A percentile compares a stretch with the other conserved stretches of the same genome.
phyloP scores from a whole-genome alignment of 2,113 vertebrate species.

The Athene noctua region DNA sequence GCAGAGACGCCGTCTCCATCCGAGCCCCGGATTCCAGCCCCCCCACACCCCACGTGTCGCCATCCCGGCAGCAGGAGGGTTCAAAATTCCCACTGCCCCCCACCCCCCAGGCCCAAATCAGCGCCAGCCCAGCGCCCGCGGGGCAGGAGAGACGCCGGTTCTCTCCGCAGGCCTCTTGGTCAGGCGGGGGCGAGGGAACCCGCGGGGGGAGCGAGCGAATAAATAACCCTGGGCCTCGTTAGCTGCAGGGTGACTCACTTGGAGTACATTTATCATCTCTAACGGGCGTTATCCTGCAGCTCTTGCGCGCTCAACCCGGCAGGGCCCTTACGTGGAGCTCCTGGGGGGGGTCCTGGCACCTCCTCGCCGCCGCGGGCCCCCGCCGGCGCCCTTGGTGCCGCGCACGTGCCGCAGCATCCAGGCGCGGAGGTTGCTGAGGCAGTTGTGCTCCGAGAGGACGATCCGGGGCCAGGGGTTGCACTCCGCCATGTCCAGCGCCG shows the following conservation, averaged over 20 bases:
- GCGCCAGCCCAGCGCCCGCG: no score
- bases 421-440: slow-evolving; percentile 88
- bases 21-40: no score
- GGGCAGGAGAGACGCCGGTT: no score
- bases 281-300: not conserved
- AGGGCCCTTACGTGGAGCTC: slow-evolving; percentile 75
- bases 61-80: no score
- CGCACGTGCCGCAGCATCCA: slow-evolving; percentile 92
- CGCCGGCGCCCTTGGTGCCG: slow-evolving; percentile 74
- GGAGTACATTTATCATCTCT: not conserved
- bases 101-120: no score
- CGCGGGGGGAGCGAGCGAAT: not conserved
- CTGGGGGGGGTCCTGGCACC: slow-evolving; percentile 72
- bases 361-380: slow-evolving; percentile 64
- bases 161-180: no score
- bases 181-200: no score
- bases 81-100: no score
- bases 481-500: slow-evolving; percentile 91
- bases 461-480: slow-evolving; percentile 94
- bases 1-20: no score
- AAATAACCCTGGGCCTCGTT: not conserved
- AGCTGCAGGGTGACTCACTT: slow-evolving; percentile 15
- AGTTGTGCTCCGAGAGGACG: slow-evolving; percentile 90
- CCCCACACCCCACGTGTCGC: no score
- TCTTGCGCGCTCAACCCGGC: not conserved